Evolutionary conservation across 2,888 invertebrate genomes (phyloP).

Genomic region (Drosophila aldrichi): DNA sequence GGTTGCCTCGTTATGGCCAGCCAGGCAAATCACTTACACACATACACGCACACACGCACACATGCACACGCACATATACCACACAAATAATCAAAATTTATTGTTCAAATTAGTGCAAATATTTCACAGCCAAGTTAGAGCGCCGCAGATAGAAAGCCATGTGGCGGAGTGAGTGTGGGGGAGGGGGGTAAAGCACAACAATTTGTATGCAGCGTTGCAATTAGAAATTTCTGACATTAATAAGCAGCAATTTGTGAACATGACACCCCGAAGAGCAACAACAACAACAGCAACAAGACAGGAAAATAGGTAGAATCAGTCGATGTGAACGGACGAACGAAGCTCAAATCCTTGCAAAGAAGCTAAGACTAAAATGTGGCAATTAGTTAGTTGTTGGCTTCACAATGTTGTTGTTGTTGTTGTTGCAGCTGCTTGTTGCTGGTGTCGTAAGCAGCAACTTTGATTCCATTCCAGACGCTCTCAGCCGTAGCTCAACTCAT

Average conservation of each 20-base stretch:
- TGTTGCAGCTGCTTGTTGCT: not conserved
- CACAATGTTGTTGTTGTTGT: not conserved
- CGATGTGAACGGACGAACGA: conserved; percentile 3
- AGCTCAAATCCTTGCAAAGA: conserved; percentile 30
- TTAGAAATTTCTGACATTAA: conserved; percentile 77
- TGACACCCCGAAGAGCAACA: conserved; percentile 50
- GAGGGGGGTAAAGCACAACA: conserved; percentile 40
- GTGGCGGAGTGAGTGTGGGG: not conserved
- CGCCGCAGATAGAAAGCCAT: conserved; percentile 5
- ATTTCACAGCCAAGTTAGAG: conserved; percentile 60
- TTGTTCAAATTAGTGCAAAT: conserved; percentile 74
- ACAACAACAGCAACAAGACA: conserved; percentile 1
- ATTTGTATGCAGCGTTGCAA: conserved; percentile 74
- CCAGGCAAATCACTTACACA: conserved; percentile 43
- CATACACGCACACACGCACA: not conserved
- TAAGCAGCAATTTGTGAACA: conserved; percentile 77
- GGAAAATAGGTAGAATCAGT: not conserved
- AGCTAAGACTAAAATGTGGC: conserved; percentile 51
- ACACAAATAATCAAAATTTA: conserved; percentile 75
- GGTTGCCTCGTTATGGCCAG: conserved; percentile 44
- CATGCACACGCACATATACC: conserved; percentile 2
- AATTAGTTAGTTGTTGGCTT: conserved; percentile 45
- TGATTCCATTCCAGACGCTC: not conserved
- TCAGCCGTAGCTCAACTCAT: conserved; percentile 9
- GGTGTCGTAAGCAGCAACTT: not conserved